These are phyloP conservation scores for Chouioia cunea DNA, from an alignment of 2,888 invertebrate genomes.

Conservation along the genomic window DNA sequence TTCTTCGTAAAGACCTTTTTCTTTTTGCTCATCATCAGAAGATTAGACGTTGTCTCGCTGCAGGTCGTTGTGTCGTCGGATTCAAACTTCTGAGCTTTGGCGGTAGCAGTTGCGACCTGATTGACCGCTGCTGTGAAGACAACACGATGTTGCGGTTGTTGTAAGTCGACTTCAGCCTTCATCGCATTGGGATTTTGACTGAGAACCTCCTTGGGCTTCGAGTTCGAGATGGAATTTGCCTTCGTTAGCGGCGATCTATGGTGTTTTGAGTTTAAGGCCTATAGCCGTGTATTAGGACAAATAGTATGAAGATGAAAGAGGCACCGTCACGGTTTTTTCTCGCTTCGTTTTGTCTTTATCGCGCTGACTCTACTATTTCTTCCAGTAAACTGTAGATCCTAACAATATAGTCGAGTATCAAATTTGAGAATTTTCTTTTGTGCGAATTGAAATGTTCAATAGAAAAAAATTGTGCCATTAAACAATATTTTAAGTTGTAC, in stretches of 20 bases:
- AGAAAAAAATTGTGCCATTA: no score
- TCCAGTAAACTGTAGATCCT: constrained; percentile 3
- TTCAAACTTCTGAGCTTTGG: constrained; percentile 51
- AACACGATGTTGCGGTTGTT: constrained; percentile 21
- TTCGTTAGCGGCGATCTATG: constrained; percentile 66
- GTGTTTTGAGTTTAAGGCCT: constrained; percentile 68
- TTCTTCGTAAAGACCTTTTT: constrained; percentile 61
- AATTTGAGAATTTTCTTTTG: no score
- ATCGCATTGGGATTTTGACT: constrained; percentile 49
- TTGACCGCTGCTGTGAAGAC: constrained; percentile 10
- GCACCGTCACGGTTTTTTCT: constrained; percentile 62
- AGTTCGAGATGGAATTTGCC: constrained; percentile 60
- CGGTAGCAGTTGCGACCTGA: background rate
- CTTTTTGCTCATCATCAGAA: constrained; percentile 56
- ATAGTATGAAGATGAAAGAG: constrained; percentile 65
- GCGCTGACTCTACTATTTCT: constrained; percentile 10
- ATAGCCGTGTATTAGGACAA: constrained; percentile 68
- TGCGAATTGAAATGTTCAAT: no score
- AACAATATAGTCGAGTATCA: no score
- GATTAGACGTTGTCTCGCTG: constrained; percentile 61
- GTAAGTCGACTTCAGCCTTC: constrained; percentile 27
- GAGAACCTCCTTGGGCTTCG: constrained; percentile 55
- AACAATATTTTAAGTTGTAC: no score
- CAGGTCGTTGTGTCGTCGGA: constrained; percentile 65
- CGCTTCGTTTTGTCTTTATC: constrained; percentile 9